Base-by-base conservation (phyloP, 2,113 vertebrate species). In the human (Homo sapiens) region DNA sequence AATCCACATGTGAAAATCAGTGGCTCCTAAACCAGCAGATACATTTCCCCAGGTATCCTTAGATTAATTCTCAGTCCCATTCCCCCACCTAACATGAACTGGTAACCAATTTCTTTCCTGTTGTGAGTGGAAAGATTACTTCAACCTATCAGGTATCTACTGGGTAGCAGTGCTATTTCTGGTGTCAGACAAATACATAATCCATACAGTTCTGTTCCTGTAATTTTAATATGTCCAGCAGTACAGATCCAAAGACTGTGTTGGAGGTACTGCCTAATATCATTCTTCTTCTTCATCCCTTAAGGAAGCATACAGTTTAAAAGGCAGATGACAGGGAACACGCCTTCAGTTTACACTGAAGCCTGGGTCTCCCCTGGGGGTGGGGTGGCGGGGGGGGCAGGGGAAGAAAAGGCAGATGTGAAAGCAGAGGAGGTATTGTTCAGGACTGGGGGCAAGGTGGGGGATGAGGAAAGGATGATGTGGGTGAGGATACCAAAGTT, bases 161-260 rank as follows among this genome's bases (percentile, higher is more conserved):
- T 72, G 59, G 25, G 27, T 50, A 83, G 92, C 32, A 22, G 68
- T 90, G 59, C 70, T 89, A 88, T 89, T 89, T 91, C 68, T 92
- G 78, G 25, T 86, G 81, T 83, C 38, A 79, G 48, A 83, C 75
- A 93, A 94, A 68, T 35, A 2, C 78, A 91, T 14, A 95, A 78
- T 25, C 48, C 57, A 61, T 61, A 61, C 25, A 61, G 59, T 27
- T 61, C 59, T 61, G 25, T 61, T 61, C 13, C 50, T 76, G 1
- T 38, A 89, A 89, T 85, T 97, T 90, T 14, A 73, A 76, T 82
- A 81, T 32, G 50, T 87, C 76, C 27, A 86, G 17, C 48, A 93
- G 61, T 80, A 88, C 18, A 70, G 14, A 61, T 55, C 6, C 83
- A 92, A 66, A 68, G 50, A 61, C 1, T 89, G 20, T 83, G 9